These are phyloP conservation scores for Diloba caeruleocephala DNA, from an alignment of 2,888 invertebrate species.

Conservation along the genomic window DNA sequence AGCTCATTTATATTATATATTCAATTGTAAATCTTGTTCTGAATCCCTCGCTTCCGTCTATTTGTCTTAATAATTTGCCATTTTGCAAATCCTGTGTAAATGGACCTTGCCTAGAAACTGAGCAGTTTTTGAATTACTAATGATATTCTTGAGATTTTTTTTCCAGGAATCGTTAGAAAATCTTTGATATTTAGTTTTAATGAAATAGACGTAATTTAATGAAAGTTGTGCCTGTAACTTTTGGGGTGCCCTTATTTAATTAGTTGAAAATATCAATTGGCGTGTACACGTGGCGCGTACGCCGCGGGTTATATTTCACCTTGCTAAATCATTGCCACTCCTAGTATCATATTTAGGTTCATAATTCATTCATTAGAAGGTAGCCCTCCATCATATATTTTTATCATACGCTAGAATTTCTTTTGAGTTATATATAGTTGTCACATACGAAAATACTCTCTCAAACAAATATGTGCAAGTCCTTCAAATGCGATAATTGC, in stretches of 20 bases:
- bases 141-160: neutral
- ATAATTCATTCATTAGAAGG: too few species aligned
- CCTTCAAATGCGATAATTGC: too few species aligned
- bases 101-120: neutral
- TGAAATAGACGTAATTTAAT: neutral
- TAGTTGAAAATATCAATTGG: slow-evolving; percentile 9
- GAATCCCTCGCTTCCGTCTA: neutral
- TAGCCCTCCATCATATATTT: too few species aligned
- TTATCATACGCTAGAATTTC: too few species aligned
- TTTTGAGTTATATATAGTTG: too few species aligned
- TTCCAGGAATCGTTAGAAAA: neutral
- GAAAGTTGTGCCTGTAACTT: slow-evolving; percentile 3
- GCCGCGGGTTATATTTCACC: too few species aligned
- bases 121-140: neutral
- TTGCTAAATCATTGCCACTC: too few species aligned
- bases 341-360: too few species aligned
- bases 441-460: too few species aligned
- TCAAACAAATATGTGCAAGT: too few species aligned
- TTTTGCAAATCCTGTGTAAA: neutral
- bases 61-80: slow-evolving; percentile 11
- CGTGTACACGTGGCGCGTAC: too few species aligned
- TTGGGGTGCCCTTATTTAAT: slow-evolving; percentile 6
- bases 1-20: slow-evolving; percentile 27
- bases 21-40: slow-evolving; percentile 21
- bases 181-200: neutral